Evolutionary conservation across 2,888 invertebrate genomes (phyloP), one percentile per base, ranked within the genome.

Genomic region (Chirona hameri): DNA sequence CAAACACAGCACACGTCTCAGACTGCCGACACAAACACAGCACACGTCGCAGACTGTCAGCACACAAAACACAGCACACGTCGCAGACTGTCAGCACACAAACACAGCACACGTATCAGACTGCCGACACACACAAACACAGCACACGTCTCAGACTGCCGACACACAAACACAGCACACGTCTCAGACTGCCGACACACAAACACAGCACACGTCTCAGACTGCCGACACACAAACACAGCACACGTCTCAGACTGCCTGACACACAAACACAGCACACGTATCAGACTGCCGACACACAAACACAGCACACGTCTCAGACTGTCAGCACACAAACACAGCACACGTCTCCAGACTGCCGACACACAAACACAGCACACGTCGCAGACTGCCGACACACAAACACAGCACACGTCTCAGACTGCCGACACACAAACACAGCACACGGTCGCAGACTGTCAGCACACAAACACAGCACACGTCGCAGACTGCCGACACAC

Each of bases 261-360:
- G 60, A n/a, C 60, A 60, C 52, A 18, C 52, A 18, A 52, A 52
- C 52, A 52, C 52, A 52, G 18, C 18, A 18, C 52, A 52, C 52
- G 52, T 15, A 2, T 39, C 4, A 39, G 39, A 39, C 39, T 39
- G 39, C 39, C 39, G 39, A 39, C 14, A 57, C 57, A 57, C 57
- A 57, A 57, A 14, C 29, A 81, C 83, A 57, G 18, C 12, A 57
- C 57, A 39, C 39, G 39, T 39, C 39, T 39, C 39, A 39, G 39
- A 39, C 39, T 39, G 39, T 7, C 39, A 7, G 7, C 39, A 39
- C 39, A 39, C 39, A 39, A 39, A n/a, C n/a, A n/a, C n/a, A n/a
- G 90, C 88, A 86, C 96, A 95, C 0, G 94, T 95, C 86, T 96
- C 97, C n/a, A 0, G 96, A 95, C 91, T 92, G 85, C 81, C n/a